Percentiles rank a stretch among this genome's conserved stretches.
Conservation (phyloP, 2,113 vertebrate genomes). For the Procavia capensis region DNA sequence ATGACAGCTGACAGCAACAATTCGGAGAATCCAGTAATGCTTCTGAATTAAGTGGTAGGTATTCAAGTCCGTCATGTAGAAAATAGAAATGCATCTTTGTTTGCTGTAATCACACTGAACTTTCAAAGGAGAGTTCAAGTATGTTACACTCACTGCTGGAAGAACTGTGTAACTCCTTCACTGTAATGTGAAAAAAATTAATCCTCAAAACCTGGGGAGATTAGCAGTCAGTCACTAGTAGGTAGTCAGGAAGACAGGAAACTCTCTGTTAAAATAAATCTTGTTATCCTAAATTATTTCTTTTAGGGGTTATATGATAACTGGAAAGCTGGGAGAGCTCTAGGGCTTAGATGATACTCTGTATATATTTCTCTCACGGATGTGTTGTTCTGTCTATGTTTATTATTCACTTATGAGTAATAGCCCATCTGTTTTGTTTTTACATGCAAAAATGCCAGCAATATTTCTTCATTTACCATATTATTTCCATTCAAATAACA, state of each 20-base stretch:
- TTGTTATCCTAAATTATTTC: background rate
- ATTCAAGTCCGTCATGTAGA: background rate
- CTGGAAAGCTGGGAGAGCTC: background rate
- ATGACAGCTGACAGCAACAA: background rate
- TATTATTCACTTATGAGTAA: background rate
- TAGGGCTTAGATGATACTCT: background rate
- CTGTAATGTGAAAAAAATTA: background rate
- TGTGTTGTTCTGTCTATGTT: background rate
- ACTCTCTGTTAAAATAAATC: background rate
- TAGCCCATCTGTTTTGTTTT: conserved; percentile 12
- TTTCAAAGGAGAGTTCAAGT: background rate
- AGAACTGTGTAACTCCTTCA: background rate
- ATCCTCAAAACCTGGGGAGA: background rate
- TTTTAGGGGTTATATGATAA: background rate
- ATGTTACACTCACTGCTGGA: background rate
- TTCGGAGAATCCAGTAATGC: background rate
- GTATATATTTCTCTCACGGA: conserved; percentile 1
- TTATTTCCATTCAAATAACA: no score
- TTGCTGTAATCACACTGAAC: background rate
- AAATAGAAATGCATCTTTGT: background rate
- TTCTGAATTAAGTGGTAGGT: background rate
- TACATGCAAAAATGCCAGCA: conserved; percentile 27
- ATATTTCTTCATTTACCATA: conserved; percentile 46
- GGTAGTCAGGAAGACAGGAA: background rate
- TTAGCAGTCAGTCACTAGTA: background rate